These are phyloP conservation scores for Chalcis sispes DNA, from an alignment of 2,888 invertebrate species.

Conservation along the genomic window DNA sequence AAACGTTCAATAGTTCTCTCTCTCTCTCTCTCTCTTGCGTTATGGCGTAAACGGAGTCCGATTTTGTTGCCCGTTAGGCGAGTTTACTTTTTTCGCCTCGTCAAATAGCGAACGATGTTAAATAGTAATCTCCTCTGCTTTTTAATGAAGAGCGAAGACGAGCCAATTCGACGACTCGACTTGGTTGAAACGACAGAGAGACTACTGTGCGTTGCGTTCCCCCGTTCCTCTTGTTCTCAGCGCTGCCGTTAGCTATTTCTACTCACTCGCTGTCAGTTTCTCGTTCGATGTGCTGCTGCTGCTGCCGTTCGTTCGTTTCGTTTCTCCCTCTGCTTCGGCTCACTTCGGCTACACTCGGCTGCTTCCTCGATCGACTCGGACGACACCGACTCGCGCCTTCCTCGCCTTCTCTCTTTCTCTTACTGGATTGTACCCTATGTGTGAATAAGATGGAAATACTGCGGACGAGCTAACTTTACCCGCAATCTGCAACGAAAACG, in stretches of 20 bases:
- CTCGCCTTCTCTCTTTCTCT: neutral
- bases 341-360: neutral
- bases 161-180: neutral
- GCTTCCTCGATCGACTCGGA: slow-evolving; percentile 37
- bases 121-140: too few relatives aligned
- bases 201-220: neutral
- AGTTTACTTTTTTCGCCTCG: too few relatives aligned
- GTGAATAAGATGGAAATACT: too few relatives aligned
- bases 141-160: neutral
- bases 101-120: too few relatives aligned
- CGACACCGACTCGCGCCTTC: too few relatives aligned
- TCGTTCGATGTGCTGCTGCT: neutral
- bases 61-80: too few relatives aligned
- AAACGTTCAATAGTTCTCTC: neutral
- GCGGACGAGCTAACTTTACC: too few relatives aligned
- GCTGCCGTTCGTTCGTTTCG: neutral
- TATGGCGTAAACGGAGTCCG: neutral
- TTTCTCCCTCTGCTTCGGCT: neutral
- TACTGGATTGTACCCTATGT: too few relatives aligned
- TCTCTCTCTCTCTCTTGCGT: neutral
- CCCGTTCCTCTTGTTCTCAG: neutral
- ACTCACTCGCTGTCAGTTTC: slow-evolving; percentile 9
- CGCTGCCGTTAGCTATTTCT: neutral
- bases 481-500: too few relatives aligned
- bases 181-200: neutral